phyloP scores from a whole-genome alignment of 2,888 invertebrate genomes.

The Dasysyrphus tricinctus region DNA sequence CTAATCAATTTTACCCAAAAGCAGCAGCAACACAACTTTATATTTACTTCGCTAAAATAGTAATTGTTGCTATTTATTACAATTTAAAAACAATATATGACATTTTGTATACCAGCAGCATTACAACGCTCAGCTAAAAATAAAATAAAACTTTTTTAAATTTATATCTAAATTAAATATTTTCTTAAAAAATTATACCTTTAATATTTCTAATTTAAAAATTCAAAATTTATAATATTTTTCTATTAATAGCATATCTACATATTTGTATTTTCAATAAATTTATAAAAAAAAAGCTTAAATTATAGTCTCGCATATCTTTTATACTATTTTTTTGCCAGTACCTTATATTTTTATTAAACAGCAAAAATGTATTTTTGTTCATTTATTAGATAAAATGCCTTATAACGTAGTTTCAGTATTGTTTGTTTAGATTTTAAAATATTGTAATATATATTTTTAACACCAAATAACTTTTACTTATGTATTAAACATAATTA shows the following conservation, averaged over 20 bases:
- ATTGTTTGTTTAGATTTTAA: slow-evolving; percentile 18
- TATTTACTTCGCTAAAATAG: slow-evolving; percentile 26
- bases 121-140: slow-evolving; percentile 46
- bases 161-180: slow-evolving; percentile 20
- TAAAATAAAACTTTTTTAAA: slow-evolving; percentile 32
- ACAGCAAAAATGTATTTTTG: not conserved
- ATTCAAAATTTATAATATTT: slow-evolving; percentile 32
- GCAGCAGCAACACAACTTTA: slow-evolving; percentile 74
- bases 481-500: slow-evolving; percentile 29
- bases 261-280: slow-evolving; percentile 15
- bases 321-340: not conserved
- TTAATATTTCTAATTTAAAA: not conserved
- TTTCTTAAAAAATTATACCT: slow-evolving; percentile 1
- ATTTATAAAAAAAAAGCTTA: not conserved
- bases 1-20: slow-evolving; percentile 47
- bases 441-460: slow-evolving; percentile 22
- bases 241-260: slow-evolving; percentile 11
- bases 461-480: slow-evolving; percentile 28
- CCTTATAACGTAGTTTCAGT: slow-evolving; percentile 47
- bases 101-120: slow-evolving; percentile 29
- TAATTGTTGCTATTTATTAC: slow-evolving; percentile 22
- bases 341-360: not conserved
- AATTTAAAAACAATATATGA: not conserved
- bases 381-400: slow-evolving; percentile 34
- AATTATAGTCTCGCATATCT: slow-evolving; percentile 57